Conservation (phyloP, 2,888 invertebrate genomes). For the Seladonia tumulorum region DNA sequence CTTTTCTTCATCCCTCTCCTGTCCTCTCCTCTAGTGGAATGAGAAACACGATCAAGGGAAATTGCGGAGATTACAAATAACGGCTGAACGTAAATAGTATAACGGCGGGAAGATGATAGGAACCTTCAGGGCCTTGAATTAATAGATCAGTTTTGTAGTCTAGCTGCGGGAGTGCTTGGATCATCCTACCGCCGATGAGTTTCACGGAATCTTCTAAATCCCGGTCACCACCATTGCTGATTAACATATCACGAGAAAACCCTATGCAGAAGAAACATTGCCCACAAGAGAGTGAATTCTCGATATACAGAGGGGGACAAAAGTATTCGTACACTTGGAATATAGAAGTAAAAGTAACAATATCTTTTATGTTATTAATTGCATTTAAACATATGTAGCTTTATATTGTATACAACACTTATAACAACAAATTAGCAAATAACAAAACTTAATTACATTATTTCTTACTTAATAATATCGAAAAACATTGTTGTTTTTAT, state of each 20-base stretch:
- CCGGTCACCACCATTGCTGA: not conserved
- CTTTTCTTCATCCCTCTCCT: not conserved
- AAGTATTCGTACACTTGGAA: too few relatives aligned
- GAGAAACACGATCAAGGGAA: conserved; percentile 42
- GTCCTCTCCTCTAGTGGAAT: not conserved
- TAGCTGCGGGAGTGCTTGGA: not conserved
- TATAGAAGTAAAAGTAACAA: too few relatives aligned
- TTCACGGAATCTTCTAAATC: not conserved
- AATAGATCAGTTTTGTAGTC: conserved; percentile 35
- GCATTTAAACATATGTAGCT: too few relatives aligned
- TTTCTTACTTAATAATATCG: too few relatives aligned
- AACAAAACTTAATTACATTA: too few relatives aligned
- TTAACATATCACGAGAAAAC: not conserved
- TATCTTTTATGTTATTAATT: too few relatives aligned
- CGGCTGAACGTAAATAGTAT: conserved; percentile 46
- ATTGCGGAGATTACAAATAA: conserved; percentile 60
- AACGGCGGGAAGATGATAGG: conserved; percentile 28
- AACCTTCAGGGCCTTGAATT: conserved; percentile 34
- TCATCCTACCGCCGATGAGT: not conserved
- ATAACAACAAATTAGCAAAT: too few relatives aligned
- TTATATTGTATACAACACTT: too few relatives aligned
- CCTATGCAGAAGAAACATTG: not conserved
- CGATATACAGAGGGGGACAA: too few relatives aligned
- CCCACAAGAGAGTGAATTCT: too few relatives aligned
- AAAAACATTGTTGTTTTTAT: too few relatives aligned